phyloP scores from a whole-genome alignment of 2,113 vertebrate species.

The Ascaphus truei region DNA sequence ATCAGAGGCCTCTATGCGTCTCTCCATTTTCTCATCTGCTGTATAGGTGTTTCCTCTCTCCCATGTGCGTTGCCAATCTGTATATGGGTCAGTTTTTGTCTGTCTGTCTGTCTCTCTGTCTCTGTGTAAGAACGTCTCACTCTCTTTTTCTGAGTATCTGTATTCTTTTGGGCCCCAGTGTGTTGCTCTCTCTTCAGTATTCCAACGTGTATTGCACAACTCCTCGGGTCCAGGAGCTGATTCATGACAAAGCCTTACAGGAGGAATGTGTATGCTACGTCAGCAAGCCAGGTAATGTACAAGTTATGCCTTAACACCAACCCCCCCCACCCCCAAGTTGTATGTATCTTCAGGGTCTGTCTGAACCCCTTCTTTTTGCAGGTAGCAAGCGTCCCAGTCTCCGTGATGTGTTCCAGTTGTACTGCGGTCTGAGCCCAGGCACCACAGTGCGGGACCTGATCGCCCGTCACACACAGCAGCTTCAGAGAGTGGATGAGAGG shows the following conservation, averaged over 20 bases:
- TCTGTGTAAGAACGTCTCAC: too few relatives aligned
- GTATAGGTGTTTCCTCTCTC: not conserved
- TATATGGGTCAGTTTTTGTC: not conserved
- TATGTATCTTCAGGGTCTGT: too few relatives aligned
- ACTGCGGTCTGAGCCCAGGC: slow-evolving; percentile 75
- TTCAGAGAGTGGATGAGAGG: slow-evolving; percentile 92
- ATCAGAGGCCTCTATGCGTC: not conserved
- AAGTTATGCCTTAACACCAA: too few relatives aligned
- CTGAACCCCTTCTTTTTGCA: too few relatives aligned
- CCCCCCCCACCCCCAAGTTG: too few relatives aligned
- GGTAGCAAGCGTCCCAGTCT: slow-evolving; percentile 87
- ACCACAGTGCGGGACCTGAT: slow-evolving; percentile 77
- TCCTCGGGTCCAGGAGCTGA: slow-evolving; percentile 87
- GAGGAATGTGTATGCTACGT: slow-evolving; percentile 88
- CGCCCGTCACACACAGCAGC: slow-evolving; percentile 85
- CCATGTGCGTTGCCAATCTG: not conserved
- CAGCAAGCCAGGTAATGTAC: slow-evolving; percentile 89
- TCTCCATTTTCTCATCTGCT: not conserved
- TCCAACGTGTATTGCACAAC: slow-evolving; percentile 97
- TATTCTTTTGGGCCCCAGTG: too few relatives aligned
- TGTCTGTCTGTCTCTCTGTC: not conserved
- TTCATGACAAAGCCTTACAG: slow-evolving; percentile 89
- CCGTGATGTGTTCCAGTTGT: slow-evolving; percentile 83
- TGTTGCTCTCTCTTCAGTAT: slow-evolving; percentile 71
- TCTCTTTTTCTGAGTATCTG: too few relatives aligned